Evolutionary conservation across 2,113 vertebrate genomes (phyloP).

Genomic region (Lucifuga dentata): DNA sequence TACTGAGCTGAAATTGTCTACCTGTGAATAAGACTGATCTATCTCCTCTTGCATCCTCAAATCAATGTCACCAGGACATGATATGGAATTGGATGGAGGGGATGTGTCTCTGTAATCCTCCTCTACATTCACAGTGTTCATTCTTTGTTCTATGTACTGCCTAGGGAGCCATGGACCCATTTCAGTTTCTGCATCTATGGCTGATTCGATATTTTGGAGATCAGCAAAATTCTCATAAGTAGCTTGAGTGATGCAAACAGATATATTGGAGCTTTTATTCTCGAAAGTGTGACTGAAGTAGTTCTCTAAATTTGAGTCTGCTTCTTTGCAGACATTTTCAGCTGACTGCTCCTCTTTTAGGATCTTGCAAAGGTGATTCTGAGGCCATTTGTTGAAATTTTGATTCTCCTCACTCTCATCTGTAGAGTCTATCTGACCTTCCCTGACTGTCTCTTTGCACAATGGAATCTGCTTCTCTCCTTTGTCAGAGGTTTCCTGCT

Average conservation of each 20-base stretch:
- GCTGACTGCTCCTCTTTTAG: conserved; percentile 31
- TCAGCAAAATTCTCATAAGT: conserved; percentile 38
- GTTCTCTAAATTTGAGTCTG: conserved; percentile 33
- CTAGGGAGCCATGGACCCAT: conserved; percentile 4
- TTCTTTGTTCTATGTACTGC: conserved; percentile 27
- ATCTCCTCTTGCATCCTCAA: conserved; percentile 36
- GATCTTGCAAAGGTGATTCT: conserved; percentile 45
- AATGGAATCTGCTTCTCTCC: conserved; percentile 24
- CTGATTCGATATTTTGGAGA: conserved; percentile 52
- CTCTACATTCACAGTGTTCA: conserved; percentile 27
- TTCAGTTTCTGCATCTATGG: conserved; percentile 42
- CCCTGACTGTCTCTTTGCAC: conserved; percentile 20
- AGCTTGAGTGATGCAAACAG: conserved; percentile 48
- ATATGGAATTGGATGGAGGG: conserved; percentile 37
- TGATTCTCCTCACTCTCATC: conserved; percentile 75
- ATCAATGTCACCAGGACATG: conserved; percentile 52
- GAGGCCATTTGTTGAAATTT: conserved; percentile 77
- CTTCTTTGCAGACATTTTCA: conserved; percentile 28
- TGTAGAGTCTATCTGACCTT: conserved; percentile 25
- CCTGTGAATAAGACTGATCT: conserved; percentile 49
- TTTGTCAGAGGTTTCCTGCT: conserved; percentile 50
- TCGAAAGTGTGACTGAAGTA: conserved; percentile 30
- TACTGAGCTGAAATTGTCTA: conserved; percentile 78
- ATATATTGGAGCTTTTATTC: conserved; percentile 38
- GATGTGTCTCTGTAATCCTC: conserved; percentile 43